Conservation (phyloP, 2,113 vertebrate species). For the Meriones unguiculatus region DNA sequence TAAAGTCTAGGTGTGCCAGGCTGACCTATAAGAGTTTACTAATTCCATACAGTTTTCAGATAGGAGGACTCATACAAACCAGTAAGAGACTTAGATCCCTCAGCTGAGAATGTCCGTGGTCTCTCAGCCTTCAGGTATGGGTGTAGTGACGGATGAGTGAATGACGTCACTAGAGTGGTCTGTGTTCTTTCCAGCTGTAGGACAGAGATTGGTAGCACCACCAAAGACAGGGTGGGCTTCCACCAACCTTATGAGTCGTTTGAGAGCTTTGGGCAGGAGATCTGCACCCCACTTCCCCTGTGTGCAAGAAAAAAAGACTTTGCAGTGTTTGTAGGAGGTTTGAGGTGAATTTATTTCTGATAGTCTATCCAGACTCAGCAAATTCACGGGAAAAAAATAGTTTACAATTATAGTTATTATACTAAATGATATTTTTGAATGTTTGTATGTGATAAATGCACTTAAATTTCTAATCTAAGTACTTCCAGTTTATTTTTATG, state of each 20-base stretch:
- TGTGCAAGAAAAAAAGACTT: neutral
- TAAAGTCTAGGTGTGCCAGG: neutral
- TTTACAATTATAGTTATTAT: neutral
- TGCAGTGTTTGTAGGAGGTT: neutral
- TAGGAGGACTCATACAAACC: neutral
- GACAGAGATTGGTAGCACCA: neutral
- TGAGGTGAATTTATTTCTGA: neutral
- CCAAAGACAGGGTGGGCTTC: neutral
- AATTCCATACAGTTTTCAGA: constrained; percentile 9
- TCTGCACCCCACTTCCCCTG: neutral
- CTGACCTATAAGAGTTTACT: neutral
- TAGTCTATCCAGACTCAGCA: neutral
- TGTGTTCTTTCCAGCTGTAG: neutral
- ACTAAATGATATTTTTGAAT: neutral
- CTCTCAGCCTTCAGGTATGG: neutral
- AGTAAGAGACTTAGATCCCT: neutral
- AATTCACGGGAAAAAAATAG: constrained; percentile 35
- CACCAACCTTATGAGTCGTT: too few relatives aligned
- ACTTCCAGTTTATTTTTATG: neutral
- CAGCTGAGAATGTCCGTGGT: neutral
- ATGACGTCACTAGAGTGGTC: neutral
- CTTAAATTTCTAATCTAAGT: constrained; percentile 31
- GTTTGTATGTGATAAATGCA: neutral
- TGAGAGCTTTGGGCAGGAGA: neutral
- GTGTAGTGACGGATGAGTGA: neutral